A percentile compares a stretch with the other conserved stretches of the same genome.
Conservation (phyloP, 1,140 invertebrate genomes). For the Archivesica marissinica region DNA sequence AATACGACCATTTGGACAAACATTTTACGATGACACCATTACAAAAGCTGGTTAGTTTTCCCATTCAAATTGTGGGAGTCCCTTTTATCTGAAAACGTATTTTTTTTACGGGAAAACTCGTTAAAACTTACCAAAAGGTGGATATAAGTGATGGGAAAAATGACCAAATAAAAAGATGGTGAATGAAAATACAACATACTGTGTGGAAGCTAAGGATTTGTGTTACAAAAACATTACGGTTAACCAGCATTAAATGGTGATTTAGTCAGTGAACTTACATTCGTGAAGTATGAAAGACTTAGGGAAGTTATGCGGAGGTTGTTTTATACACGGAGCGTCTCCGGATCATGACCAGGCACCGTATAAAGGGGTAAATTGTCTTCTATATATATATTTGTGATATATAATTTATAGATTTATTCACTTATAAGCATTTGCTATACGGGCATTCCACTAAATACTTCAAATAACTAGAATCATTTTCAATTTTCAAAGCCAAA, state of each 20-base stretch:
- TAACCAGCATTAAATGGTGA: neutral
- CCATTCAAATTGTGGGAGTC: neutral
- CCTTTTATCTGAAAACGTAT: neutral
- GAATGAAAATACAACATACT: neutral
- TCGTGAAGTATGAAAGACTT: slow-evolving; percentile 48
- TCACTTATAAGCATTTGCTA: no score
- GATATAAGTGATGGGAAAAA: slow-evolving; percentile 15
- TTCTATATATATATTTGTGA: no score
- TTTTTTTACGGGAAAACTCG: neutral
- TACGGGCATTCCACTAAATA: no score
- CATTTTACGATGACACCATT: neutral
- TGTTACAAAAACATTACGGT: neutral
- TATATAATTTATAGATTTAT: no score
- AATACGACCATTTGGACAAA: neutral
- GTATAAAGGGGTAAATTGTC: slow-evolving; percentile 43
- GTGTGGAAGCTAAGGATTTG: neutral
- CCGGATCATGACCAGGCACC: slow-evolving; percentile 45
- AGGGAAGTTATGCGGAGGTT: slow-evolving; percentile 58
- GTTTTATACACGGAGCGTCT: slow-evolving; percentile 48
- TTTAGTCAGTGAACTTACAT: neutral
- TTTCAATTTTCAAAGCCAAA: no score
- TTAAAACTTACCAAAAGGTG: neutral
- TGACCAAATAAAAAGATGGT: slow-evolving; percentile 7
- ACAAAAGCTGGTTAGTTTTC: neutral
- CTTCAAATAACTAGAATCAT: no score